Percentiles rank a stretch among this genome's conserved stretches.
Evolutionary conservation across 2,888 invertebrate genomes (phyloP).

Genomic region (Scaptomyza cyrtandrae): DNA sequence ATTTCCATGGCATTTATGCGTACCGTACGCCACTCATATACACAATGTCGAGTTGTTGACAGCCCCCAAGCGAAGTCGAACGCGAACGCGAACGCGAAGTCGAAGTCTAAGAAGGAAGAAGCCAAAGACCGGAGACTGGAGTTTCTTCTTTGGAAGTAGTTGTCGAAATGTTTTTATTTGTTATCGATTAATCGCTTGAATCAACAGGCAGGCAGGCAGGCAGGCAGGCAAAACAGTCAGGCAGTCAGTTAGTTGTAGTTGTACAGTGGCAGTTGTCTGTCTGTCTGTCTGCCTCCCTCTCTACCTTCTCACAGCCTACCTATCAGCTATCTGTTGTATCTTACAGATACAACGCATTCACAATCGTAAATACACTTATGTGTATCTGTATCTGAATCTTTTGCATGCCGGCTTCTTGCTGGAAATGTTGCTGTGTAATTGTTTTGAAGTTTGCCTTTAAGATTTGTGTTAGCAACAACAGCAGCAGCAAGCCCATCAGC

Average conservation of each 20-base stretch:
- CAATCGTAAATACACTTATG: slow-evolving; percentile 25
- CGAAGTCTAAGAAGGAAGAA: background rate
- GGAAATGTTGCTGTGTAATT: slow-evolving; percentile 79
- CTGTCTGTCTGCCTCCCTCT: slow-evolving; percentile 27
- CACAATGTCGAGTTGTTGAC: slow-evolving; percentile 77
- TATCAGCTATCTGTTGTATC: slow-evolving; percentile 22
- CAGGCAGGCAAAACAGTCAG: slow-evolving; percentile 46
- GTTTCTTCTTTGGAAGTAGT: slow-evolving; percentile 74
- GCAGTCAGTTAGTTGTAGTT: slow-evolving; percentile 6
- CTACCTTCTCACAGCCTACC: background rate
- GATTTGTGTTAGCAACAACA: slow-evolving; percentile 71
- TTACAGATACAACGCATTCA: slow-evolving; percentile 38
- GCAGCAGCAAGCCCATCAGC: slow-evolving; percentile 66
- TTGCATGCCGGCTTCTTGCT: slow-evolving; percentile 50
- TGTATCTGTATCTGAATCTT: slow-evolving; percentile 41
- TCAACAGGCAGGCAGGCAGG: slow-evolving; percentile 55
- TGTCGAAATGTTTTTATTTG: slow-evolving; percentile 80
- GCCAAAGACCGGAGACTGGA: slow-evolving; percentile 15
- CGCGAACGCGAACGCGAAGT: background rate
- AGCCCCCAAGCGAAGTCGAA: slow-evolving; percentile 44
- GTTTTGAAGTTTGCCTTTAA: slow-evolving; percentile 75
- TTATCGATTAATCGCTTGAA: slow-evolving; percentile 79
- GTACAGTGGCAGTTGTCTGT: slow-evolving; percentile 56
- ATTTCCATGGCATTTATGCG: slow-evolving; percentile 80
- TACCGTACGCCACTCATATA: slow-evolving; percentile 74